Conservation (phyloP, 2,797 vertebrate genomes). For the Phrynocephalus vlangalii region DNA sequence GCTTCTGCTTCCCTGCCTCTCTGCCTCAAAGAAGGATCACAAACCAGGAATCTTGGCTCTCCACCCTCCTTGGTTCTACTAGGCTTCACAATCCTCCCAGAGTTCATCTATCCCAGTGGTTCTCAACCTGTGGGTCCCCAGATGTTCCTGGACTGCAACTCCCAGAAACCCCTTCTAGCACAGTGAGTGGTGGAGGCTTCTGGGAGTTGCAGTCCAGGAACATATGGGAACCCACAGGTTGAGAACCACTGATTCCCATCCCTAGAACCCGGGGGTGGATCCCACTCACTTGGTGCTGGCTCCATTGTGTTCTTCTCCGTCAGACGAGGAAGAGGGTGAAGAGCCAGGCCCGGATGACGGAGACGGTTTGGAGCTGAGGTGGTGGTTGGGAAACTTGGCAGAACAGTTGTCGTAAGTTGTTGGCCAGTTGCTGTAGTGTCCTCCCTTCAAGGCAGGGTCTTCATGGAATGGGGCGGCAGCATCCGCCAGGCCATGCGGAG, state of each 20-base stretch:
- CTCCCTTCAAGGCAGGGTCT: slow-evolving; percentile 84
- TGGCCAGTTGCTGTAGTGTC: slow-evolving; percentile 88
- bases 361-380: slow-evolving; percentile 84
- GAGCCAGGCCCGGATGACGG: slow-evolving; percentile 76
- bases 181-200: too few relatives aligned
- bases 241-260: too few relatives aligned
- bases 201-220: too few relatives aligned
- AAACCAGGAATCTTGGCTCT: neutral
- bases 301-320: slow-evolving; percentile 89
- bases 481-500: slow-evolving; percentile 71
- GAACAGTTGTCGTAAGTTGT: slow-evolving; percentile 86
- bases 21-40: neutral
- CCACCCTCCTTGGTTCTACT: neutral
- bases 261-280: neutral
- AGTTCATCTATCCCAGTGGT: neutral
- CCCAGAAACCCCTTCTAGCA: too few relatives aligned
- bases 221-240: too few relatives aligned
- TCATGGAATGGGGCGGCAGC: slow-evolving; percentile 81
- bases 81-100: slow-evolving; percentile 7
- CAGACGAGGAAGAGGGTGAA: slow-evolving; percentile 89
- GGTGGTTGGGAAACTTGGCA: slow-evolving; percentile 84
- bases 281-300: slow-evolving; percentile 85
- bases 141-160: too few relatives aligned
- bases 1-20: neutral
- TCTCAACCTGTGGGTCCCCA: too few relatives aligned